These are phyloP conservation scores for Phaonia tiefii DNA, from an alignment of 2,888 invertebrate genomes.

Conservation along the genomic window DNA sequence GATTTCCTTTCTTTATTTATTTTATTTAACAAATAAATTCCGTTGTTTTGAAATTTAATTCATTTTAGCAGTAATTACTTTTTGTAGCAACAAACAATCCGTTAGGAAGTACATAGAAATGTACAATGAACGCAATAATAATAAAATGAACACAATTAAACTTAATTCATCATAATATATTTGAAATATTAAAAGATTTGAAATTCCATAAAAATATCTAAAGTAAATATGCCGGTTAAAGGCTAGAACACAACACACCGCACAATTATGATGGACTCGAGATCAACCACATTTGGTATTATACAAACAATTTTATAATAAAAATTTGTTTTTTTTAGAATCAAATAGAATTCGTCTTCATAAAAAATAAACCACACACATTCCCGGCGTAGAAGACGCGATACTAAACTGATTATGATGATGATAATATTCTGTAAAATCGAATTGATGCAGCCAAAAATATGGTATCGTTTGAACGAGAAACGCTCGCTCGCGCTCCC, in stretches of 20 bases:
- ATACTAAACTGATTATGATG: background rate
- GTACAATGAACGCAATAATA: background rate
- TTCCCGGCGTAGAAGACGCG: background rate
- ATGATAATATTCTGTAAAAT: background rate
- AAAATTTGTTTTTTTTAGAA: constrained; percentile 23
- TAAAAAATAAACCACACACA: constrained; percentile 1
- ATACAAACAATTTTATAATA: background rate
- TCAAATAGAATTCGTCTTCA: background rate
- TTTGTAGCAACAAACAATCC: constrained; percentile 13
- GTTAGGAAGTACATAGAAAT: background rate
- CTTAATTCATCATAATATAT: background rate
- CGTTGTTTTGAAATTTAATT: constrained; percentile 5
- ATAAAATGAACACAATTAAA: constrained; percentile 10
- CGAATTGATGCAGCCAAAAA: background rate
- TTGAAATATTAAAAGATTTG: constrained; percentile 1
- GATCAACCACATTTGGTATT: background rate
- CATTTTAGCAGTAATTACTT: background rate
- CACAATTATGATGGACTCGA: constrained; percentile 12
- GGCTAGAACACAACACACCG: background rate
- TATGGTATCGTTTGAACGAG: background rate
- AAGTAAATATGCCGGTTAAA: constrained; percentile 1
- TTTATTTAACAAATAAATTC: background rate
- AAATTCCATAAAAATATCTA: constrained; percentile 1
- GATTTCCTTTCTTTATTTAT: too few relatives aligned
- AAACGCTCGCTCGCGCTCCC: constrained; percentile 7